phyloP scores from a whole-genome alignment of 2,888 invertebrate species.

The Helleia helle region DNA sequence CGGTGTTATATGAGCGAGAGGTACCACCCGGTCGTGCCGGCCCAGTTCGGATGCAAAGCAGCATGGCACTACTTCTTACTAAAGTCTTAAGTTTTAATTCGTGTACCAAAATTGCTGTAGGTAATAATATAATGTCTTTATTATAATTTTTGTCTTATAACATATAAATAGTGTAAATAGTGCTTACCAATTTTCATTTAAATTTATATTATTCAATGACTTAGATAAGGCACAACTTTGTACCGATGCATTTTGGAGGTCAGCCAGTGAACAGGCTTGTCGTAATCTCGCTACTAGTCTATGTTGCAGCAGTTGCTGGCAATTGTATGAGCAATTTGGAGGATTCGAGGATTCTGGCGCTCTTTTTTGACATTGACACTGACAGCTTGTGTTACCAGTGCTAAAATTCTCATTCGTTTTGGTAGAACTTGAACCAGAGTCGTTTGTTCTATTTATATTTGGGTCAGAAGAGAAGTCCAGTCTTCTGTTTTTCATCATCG shows the following conservation, averaged over 20 bases:
- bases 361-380: slow-evolving; percentile 16
- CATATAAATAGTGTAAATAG: no score
- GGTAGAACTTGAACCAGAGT: slow-evolving; percentile 22
- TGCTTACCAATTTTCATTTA: slow-evolving; percentile 30
- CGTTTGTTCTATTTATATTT: slow-evolving; percentile 16
- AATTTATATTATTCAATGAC: slow-evolving; percentile 41
- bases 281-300: slow-evolving; percentile 45
- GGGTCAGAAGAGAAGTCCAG: slow-evolving; percentile 23
- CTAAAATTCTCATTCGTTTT: slow-evolving; percentile 25
- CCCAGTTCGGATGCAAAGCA: no score
- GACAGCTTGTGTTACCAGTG: slow-evolving; percentile 27
- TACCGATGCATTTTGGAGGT: slow-evolving; percentile 35
- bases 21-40: no score
- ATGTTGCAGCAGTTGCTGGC: slow-evolving; percentile 38
- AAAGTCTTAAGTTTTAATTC: no score
- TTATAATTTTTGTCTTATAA: no score
- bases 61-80: no score
- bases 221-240: slow-evolving; percentile 34
- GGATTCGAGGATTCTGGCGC: slow-evolving; percentile 15
- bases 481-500: slow-evolving; percentile 44
- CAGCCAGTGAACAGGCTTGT: slow-evolving; percentile 51
- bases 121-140: no score
- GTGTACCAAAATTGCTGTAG: no score
- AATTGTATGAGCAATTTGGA: slow-evolving; percentile 17
- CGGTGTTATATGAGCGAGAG: no score